Evolutionary conservation across 2,113 vertebrate genomes (phyloP), one percentile per base, ranked within the genome.

Genomic region (Rhinoderma darwinii): DNA sequence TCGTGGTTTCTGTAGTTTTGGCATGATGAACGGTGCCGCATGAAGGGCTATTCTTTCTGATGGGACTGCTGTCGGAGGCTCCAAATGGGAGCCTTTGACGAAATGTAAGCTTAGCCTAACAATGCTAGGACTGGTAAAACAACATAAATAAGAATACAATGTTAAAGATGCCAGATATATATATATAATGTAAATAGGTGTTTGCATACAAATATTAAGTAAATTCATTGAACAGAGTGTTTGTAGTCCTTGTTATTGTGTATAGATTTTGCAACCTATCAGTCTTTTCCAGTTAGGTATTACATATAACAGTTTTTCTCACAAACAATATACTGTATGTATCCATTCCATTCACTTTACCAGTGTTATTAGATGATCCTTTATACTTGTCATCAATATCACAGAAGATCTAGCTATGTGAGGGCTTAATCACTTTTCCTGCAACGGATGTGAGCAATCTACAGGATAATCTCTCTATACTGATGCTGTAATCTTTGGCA

Each of bases 361-460:
- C 66, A 88, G 84, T 84, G 84, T 89, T 88, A 87, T 88, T 82
- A 84, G 78, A 87, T 88, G 84, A 88, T 90, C 59, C 80, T 86
- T 90, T 89, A 84, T 83, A 79, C 39, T 85, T 90, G 82, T 90
- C 89, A 91, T 86, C 86, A 86, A 88, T 90, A 84, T 91, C 56
- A 0, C 88, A 90, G 90, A 88, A 68, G 88, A 89, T 90, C 90
- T 90, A 89, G 86, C 80, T 85, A 87, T 89, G 50, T 88, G 56
- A 90, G 89, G 84, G 82, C 86, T 90, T 90, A 92, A 91, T 87
- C 83, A 83, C 88, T 90, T 92, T 91, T 89, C 87, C 84, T 85
- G 88, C 86, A 90, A 88, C 2, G 73, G 89, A 85, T 0, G 37
- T 84, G 86, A 90, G 87, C 88, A 73, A 86, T 86, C 86, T 90